These are phyloP conservation scores for Drosophila atripex DNA, from an alignment of 2,888 invertebrate genomes.

Conservation along the genomic window DNA sequence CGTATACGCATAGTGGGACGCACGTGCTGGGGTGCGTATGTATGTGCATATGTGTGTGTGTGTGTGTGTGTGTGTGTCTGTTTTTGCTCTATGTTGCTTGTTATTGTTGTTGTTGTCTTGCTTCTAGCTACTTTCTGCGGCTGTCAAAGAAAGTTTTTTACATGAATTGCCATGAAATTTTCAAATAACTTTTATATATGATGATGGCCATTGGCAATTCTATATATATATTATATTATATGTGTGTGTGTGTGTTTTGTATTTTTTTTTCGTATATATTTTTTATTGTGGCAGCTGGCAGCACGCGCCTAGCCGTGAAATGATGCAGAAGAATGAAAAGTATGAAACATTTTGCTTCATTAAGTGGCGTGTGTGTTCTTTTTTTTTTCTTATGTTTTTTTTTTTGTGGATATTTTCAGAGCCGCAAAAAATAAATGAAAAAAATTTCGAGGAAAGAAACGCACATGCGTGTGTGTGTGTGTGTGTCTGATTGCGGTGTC, in stretches of 20 bases:
- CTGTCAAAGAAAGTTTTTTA: constrained; percentile 38
- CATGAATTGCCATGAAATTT: constrained; percentile 39
- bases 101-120: constrained; percentile 2
- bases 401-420: constrained; percentile 17
- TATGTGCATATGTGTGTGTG: background rate
- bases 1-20: constrained; percentile 41
- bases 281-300: constrained; percentile 5
- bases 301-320: constrained; percentile 18
- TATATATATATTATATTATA: background rate
- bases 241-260: background rate
- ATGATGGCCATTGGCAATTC: constrained; percentile 29
- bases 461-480: constrained; percentile 38
- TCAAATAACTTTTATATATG: constrained; percentile 29
- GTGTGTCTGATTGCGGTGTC: constrained; percentile 39
- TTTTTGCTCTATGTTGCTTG: constrained; percentile 1
- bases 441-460: constrained; percentile 17
- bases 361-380: constrained; percentile 45
- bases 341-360: constrained; percentile 64
- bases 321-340: constrained; percentile 46
- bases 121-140: constrained; percentile 33
- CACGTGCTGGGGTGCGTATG: constrained; percentile 8
- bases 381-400: background rate
- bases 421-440: constrained; percentile 6
- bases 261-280: constrained; percentile 1
- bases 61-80: constrained; percentile 8